Evolutionary conservation across 2,113 vertebrate species (phyloP).

Genomic region (Enhydra lutris): DNA sequence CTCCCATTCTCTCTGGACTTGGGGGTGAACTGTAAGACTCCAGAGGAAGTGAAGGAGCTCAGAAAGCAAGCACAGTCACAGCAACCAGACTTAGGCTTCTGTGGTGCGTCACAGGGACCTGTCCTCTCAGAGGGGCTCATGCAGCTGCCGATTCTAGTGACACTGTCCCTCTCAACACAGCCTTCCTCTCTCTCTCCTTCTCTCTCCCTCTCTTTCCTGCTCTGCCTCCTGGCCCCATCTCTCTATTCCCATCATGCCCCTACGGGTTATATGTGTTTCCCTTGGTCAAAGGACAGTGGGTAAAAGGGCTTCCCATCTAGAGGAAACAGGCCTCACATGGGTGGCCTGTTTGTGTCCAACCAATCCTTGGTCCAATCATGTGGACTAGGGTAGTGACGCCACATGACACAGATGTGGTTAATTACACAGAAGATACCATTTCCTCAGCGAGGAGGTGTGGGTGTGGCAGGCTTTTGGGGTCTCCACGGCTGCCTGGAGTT

Average conservation of each 20-base stretch:
- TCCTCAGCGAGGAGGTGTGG: background rate
- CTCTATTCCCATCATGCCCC: background rate
- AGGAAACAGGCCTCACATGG: background rate
- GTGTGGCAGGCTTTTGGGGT: rapidly evolving
- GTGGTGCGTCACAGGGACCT: too few species aligned
- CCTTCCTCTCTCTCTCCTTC: background rate
- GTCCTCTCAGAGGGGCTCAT: rapidly evolving
- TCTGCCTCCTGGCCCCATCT: background rate
- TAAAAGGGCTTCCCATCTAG: background rate
- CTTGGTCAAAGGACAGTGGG: background rate
- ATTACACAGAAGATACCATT: background rate
- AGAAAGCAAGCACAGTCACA: background rate
- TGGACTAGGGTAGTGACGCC: background rate
- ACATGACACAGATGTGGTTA: background rate
- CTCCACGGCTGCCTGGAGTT: background rate
- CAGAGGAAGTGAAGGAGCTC: background rate
- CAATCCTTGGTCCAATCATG: background rate
- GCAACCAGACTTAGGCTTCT: background rate
- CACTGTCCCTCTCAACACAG: background rate
- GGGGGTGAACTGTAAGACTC: background rate
- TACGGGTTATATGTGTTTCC: background rate
- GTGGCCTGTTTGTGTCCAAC: too few species aligned
- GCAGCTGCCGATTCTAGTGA: background rate
- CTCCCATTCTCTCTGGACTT: background rate
- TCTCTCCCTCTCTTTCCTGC: background rate